Evolutionary conservation across 2,113 vertebrate genomes (phyloP).

Genomic region (Empidonax traillii): DNA sequence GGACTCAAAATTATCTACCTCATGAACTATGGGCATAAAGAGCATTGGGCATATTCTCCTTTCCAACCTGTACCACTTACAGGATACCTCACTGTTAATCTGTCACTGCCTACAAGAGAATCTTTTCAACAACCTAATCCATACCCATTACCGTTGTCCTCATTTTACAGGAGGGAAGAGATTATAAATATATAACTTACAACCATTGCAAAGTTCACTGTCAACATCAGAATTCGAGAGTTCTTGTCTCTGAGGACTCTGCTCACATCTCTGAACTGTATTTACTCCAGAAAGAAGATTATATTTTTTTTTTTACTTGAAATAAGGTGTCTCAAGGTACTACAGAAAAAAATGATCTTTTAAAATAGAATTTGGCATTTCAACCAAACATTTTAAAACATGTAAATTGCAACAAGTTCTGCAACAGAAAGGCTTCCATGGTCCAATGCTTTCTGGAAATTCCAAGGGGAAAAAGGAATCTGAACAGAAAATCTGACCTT

Average conservation of each 20-base stretch:
- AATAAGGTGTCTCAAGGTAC: background rate
- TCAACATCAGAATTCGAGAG: background rate
- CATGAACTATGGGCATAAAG: fast-evolving
- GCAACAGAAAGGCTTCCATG: background rate
- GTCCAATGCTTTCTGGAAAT: background rate
- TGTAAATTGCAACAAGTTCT: background rate
- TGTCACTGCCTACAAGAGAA: background rate
- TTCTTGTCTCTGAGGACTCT: background rate
- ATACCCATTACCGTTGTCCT: background rate
- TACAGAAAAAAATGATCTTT: background rate
- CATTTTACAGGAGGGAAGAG: background rate
- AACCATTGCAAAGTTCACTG: background rate
- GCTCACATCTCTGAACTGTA: background rate
- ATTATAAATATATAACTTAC: background rate
- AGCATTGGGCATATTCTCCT: background rate
- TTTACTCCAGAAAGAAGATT: background rate
- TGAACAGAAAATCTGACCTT: background rate
- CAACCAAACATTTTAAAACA: background rate
- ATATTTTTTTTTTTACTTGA: background rate
- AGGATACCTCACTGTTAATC: background rate
- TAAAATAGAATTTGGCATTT: background rate
- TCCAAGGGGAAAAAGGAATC: background rate
- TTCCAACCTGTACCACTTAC: fast-evolving
- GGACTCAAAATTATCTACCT: background rate
- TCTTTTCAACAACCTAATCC: background rate